A percentile compares a stretch with the other conserved stretches of the same genome.
These are phyloP conservation scores for Takifugu ocellatus DNA, from an alignment of 2,797 vertebrate genomes.

Conservation along the genomic window DNA sequence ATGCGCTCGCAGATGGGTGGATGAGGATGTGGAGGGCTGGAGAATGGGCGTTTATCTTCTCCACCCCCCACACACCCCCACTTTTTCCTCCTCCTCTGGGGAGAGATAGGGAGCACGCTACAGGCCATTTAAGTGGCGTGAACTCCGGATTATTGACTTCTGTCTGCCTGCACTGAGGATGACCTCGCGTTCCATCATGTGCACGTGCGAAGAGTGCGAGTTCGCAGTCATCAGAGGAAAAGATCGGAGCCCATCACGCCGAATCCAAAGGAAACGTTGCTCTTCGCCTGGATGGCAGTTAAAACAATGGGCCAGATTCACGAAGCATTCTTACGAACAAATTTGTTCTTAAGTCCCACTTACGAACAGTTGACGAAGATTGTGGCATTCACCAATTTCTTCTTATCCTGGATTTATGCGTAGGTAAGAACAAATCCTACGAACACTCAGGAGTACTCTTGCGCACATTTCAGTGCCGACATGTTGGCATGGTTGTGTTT, in stretches of 20 bases:
- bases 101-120: conserved; percentile 17
- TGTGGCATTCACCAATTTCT: too few species aligned
- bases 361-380: too few species aligned
- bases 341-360: too few species aligned
- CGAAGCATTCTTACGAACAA: too few species aligned
- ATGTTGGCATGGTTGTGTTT: too few species aligned
- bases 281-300: conserved; percentile 1
- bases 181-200: conserved; percentile 50
- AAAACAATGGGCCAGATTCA: too few species aligned
- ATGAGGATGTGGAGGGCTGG: background rate
- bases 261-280: conserved; percentile 17
- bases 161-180: conserved; percentile 41
- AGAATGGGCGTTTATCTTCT: conserved; percentile 3
- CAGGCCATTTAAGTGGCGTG: conserved; percentile 48
- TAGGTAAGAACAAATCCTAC: too few species aligned
- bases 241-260: conserved; percentile 20
- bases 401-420: too few species aligned
- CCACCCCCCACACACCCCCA: background rate
- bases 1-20: background rate
- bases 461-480: too few species aligned
- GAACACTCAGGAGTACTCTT: too few species aligned
- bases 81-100: conserved; percentile 9
- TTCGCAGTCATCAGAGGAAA: conserved; percentile 22
- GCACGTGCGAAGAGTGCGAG: conserved; percentile 35
- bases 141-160: conserved; percentile 62